Base-by-base conservation (phyloP, 2,797 vertebrate species). In the Coilia nasus region DNA sequence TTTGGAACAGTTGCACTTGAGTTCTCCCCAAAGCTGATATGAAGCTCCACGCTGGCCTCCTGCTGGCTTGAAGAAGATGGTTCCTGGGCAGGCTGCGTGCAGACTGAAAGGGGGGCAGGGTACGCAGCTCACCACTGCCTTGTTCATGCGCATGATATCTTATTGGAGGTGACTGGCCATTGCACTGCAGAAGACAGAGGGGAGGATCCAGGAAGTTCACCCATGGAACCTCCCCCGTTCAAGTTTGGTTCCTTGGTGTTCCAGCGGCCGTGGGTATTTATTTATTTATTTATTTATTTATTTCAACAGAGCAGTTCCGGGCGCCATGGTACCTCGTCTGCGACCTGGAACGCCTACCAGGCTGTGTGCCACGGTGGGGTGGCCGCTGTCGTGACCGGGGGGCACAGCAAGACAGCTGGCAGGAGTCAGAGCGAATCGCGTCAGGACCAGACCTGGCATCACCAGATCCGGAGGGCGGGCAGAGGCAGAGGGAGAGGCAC, bases 61-160 rank as follows among this genome's bases (percentile, higher is more conserved):
- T 85, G 93, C 93, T 91, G 94, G 93, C 91, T 94, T 93, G 91
- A 91, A 91, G 94, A 93, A 95, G 93, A 89, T 90, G 92, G 91
- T 93, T 95, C 88, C 89, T 90, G 87, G 92, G 94, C 92, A 90
- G 10, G 28, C 62, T 54, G 67, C 87, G 90, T 93, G 91, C 87
- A 86, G 86, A 35, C 90, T 87, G 88, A 90, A 89, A 88, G 86
- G 86, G 86, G 88, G 62, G 46, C 46, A 54, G 83, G 88, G 86
- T 93, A 92, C 81, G 88, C 88, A 86, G 83, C 87, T 88, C 54
- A 80, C 84, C 84, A 87, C 86, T 90, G 87, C 88, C 88, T 83
- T 89, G 87, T 88, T 81, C 82, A 47, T 83, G 81, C 60, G 57
- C 86, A 71, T 87, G 87, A 84, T 44, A 46, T 56, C 44, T 86